Evolutionary conservation across 2,888 invertebrate species (phyloP), one percentile per base, ranked within the genome.

Genomic region (Cordilura impudica): DNA sequence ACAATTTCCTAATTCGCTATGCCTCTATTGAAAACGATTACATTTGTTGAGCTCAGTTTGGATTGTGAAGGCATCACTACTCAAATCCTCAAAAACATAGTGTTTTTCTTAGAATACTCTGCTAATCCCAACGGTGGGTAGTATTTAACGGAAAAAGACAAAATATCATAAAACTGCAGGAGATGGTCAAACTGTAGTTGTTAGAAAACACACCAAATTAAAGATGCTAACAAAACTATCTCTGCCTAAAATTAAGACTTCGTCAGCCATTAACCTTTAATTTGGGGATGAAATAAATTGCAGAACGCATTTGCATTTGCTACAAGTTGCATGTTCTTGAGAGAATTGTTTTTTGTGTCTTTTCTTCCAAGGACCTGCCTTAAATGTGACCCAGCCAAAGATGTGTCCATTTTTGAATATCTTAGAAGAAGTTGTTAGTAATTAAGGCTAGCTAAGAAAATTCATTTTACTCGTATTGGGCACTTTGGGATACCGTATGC

Each of bases 241-340:
- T 39, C n/a, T 39, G 35, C 35, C 35, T 39, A 39, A 39, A 39
- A 39, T 12, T 39, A 39, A 39, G 35, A 39, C 12, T 39, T n/a
- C 5, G 12, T 39, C 35, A 12, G 12, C n/a, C 4, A n/a, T n/a
- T 39, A 39, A 39, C 35, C 35, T n/a, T 39, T 39, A 39, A 39
- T 12, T 39, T 39, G 35, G 35, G 35, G 35, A 39, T 39, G 35
- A 39, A 39, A 39, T 39, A n/a, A 39, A 39, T n/a, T 39, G 35
- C 26, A 26, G 4, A 39, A 39, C 35, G 35, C 35, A 39, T 39
- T 31, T 66, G n/a, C n/a, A n/a, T 2, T 31, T 66, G 19, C 29
- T 43, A 51, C 47, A 61, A 75, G 35, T 67, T 66, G 66, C 51
- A 60, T 53, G 31, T 74, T 74, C 60, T 67, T 53, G 45, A 29